phyloP scores from a whole-genome alignment of 2,797 vertebrate genomes.

The Liasis olivaceus region DNA sequence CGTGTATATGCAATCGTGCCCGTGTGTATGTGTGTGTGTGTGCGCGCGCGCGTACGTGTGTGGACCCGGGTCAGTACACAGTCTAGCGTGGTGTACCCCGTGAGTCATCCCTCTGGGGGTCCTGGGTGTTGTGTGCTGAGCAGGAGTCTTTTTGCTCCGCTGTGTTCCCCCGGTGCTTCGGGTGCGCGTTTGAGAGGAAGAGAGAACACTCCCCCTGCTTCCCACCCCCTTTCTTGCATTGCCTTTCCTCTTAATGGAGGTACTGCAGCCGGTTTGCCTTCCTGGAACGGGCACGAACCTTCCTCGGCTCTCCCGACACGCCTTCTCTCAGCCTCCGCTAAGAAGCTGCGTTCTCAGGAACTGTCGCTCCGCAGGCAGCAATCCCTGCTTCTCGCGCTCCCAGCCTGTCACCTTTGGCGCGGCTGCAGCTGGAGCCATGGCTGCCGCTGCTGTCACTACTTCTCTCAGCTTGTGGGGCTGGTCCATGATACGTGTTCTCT shows the following conservation, averaged over 20 bases:
- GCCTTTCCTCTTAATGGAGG: slow-evolving; percentile 26
- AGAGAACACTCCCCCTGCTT: not conserved
- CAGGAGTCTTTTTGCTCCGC: not conserved
- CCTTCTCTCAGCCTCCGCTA: not conserved
- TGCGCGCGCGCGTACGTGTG: not conserved
- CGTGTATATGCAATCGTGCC: not conserved
- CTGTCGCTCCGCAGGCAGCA: not conserved
- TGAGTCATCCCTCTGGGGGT: not conserved
- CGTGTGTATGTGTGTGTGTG: not conserved
- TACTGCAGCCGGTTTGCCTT: not conserved
- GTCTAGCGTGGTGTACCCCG: not conserved
- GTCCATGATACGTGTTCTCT: not conserved
- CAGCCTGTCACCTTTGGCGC: slow-evolving; percentile 2
- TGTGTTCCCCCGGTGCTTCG: not conserved
- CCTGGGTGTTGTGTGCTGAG: not conserved
- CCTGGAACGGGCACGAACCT: not conserved
- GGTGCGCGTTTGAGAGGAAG: not conserved
- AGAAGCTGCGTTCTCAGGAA: not conserved
- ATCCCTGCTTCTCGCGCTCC: not conserved
- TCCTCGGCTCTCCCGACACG: not conserved
- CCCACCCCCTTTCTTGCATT: slow-evolving; percentile 23
- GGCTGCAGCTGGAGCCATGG: slow-evolving; percentile 32
- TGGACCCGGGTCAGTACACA: not conserved
- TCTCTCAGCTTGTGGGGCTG: not conserved
- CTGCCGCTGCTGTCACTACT: slow-evolving; percentile 25